Evolutionary conservation across 2,797 vertebrate species (phyloP), one percentile per base, ranked within the genome.

Genomic region (Chanos chanos): DNA sequence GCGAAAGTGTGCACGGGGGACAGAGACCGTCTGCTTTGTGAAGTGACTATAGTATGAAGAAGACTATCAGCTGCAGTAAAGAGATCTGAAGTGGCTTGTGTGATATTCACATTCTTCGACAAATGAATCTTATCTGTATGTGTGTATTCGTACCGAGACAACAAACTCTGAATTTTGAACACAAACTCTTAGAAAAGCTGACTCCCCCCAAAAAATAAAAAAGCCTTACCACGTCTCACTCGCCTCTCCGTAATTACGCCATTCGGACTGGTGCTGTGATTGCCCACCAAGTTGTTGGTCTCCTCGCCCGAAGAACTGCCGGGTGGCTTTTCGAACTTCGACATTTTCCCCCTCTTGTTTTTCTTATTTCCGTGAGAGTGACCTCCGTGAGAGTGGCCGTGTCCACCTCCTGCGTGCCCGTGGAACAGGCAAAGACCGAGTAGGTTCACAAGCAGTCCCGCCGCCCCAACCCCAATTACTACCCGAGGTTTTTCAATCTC

Each of bases 351-450:
- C 66, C 82, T 76, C 73, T 85, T 79, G 56, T 67, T 73, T 66
- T 86, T 90, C n/a, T 53, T 61, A 61, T 90, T 92, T 1, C 85
- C 82, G 27, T 90, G 91, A 0, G 88, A 85, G 66, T 83, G 79
- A 0, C 82, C 87, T 44, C 74, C 72, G 70, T 84, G 68, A 4
- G 86, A 86, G 72, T 92, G 85, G 18, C 89, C 81, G 75, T 92
- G 86, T 1, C 92, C 87, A 77, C 82, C 89, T 4, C 89, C 90
- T 1, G 92, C 91, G 72, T 96, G 94, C 0, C 94, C 94, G 81
- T 92, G 94, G 86, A 98, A 99, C 77, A 98, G 77, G 64, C 93
- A 96, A 4, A 94, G 90, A 4, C 94, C 93, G 4, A 94, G 87
- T 60, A 98, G 87, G 86, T 99, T 98, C 77, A 98, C 75, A 65